Evolutionary conservation across 2,797 vertebrate genomes (phyloP), one percentile per base, ranked within the genome.

Genomic region (Erpetoichthys calabaricus): DNA sequence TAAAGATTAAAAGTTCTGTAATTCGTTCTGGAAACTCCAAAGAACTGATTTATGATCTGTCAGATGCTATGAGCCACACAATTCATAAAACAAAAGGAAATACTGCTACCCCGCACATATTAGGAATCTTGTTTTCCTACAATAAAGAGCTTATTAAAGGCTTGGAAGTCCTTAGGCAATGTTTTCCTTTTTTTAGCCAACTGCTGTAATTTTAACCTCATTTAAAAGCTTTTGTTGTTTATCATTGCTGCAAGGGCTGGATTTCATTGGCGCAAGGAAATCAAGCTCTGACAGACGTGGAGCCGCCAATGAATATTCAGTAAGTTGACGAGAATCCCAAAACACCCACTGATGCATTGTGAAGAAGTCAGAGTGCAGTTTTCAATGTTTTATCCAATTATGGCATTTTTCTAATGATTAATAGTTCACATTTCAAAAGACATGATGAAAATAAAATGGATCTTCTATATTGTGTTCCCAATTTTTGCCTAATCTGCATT

Each of bases 31-130:
- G 59, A 56, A 66, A 78, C 72, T 78, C 60, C 10, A 57, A 67
- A 73, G 73, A 59, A 62, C 69, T 86, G 86, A 89, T 89, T 87
- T 87, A 89, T 73, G 83, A 82, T 80, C 82, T 85, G 85, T 76
- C 83, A 80, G 64, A 73, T 72, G 72, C 75, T 65, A 74, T 75
- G 75, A 81, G 71, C 70, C 69, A 76, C 67, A 56, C 74, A 80
- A 86, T 86, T 86, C 81, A 81, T 82, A 84, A 80, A 8, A 7
- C 64, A 51, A 71, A 66, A 67, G 1, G 70, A 67, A 63, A 68
- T 65, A 73, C 61, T 62, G 65, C 59, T 71, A 69, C 70, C 62
- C 56, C 68, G 68, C 64, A 63, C 55, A 62, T 68, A 62, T 57
- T 51, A 2, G 4, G 60, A 43, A 42, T 0, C 0, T 53, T 5